phyloP scores from a whole-genome alignment of 1,140 invertebrate genomes.

The Drosophila nebulosa region DNA sequence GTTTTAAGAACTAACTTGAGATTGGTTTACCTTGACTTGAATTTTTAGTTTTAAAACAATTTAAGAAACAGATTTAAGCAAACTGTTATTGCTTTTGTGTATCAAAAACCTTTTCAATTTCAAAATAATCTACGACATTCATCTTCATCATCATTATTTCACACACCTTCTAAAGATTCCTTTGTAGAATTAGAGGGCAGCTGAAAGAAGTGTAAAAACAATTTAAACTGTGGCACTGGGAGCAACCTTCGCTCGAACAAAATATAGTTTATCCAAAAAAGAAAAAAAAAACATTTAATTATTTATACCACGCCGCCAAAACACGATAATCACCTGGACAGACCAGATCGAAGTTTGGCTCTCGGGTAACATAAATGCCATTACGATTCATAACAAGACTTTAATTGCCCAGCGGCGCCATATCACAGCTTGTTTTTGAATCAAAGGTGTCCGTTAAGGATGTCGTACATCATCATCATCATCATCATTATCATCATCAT shows the following conservation, averaged over 20 bases:
- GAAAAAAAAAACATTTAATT: neutral
- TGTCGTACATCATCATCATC: conserved; percentile 33
- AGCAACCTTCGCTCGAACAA: neutral
- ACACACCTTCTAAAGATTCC: too few relatives aligned
- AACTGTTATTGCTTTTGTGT: too few relatives aligned
- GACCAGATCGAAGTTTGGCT: neutral
- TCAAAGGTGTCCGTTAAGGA: conserved; percentile 59
- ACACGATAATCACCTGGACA: neutral
- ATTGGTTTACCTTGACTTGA: too few relatives aligned
- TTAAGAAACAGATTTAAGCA: too few relatives aligned
- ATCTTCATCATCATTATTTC: too few relatives aligned
- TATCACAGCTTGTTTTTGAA: conserved; percentile 41
- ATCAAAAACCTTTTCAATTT: neutral
- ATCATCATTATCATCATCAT: conserved; percentile 13
- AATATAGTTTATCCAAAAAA: neutral
- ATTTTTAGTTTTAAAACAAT: too few relatives aligned
- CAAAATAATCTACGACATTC: too few relatives aligned
- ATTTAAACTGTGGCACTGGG: neutral
- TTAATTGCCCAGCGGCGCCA: conserved; percentile 66
- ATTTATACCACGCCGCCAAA: neutral
- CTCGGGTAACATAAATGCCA: conserved; percentile 21
- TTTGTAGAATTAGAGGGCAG: too few relatives aligned
- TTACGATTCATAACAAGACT: conserved; percentile 42
- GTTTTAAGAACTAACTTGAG: too few relatives aligned
- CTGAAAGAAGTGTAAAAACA: neutral